Evolutionary conservation across 2,888 invertebrate genomes (phyloP), one percentile per base, ranked within the genome.

Genomic region (Carabus problematicus): DNA sequence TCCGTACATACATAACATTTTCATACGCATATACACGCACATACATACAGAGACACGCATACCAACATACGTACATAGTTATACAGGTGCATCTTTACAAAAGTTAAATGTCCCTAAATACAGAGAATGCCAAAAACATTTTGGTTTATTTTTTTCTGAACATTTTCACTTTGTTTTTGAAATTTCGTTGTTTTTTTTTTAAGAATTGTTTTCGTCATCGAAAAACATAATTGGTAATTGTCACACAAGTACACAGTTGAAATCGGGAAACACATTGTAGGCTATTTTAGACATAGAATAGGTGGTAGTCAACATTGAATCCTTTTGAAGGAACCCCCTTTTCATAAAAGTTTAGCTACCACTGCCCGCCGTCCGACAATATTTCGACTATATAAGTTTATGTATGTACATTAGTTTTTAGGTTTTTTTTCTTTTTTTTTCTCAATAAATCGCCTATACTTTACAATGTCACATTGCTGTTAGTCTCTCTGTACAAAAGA

Each of bases 401-500:
- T 64, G 64, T 64, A 64, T 29, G 29, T 29, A 29, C 29, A 29
- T 3, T n/a, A n/a, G n/a, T n/a, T n/a, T n/a, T n/a, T n/a, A n/a
- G n/a, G n/a, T n/a, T n/a, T n/a, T n/a, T n/a, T n/a, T n/a, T n/a
- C n/a, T 56, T 55, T 19, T 56, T 45, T 45, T 45, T 45, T 45
- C 7, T 64, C 55, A 55, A 55, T 64, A 55, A 55, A 55, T 64
- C 64, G 55, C 64, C 64, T 64, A 55, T 64, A 56, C 64, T 64
- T 64, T 64, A 64, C 64, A 60, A 67, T 67, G 67, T 64, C 43
- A 40, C 64, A 55, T 55, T 64, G 64, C 55, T 55, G 55, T 39
- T 29, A 52, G 14, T 59, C 76, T 71, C 75, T 79, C 79, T 79
- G 80, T 80, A 80, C 78, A 78, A 79, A 79, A 78, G 79, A 79